Percentiles rank a stretch among this genome's conserved stretches.
These are phyloP conservation scores for Callimorpha dominula DNA, from an alignment of 2,888 invertebrate genomes.

Conservation along the genomic window DNA sequence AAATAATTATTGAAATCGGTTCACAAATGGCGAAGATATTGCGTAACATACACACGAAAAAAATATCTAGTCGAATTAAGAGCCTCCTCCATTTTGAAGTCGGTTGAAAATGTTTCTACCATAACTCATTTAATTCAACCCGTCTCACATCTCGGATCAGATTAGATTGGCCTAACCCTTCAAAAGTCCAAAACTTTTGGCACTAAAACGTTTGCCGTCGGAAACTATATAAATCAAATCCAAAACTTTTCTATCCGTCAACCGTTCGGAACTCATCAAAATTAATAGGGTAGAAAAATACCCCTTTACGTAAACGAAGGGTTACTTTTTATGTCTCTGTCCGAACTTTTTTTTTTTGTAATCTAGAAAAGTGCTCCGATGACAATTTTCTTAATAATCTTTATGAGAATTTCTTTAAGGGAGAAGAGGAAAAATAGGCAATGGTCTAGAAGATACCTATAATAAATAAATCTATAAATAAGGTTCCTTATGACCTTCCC, in stretches of 20 bases:
- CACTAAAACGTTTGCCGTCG: constrained; percentile 20
- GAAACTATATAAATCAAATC: constrained; percentile 11
- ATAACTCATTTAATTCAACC: not conserved
- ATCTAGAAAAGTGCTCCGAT: constrained; percentile 44
- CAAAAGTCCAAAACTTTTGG: constrained; percentile 12
- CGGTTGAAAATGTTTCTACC: not conserved
- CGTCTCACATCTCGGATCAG: not conserved
- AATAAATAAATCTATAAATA: too few relatives aligned
- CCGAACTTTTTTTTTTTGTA: constrained; percentile 41
- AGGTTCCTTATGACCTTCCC: not conserved
- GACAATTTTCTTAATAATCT: constrained; percentile 21
- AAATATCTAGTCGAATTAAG: too few relatives aligned
- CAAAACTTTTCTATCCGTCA: constrained; percentile 15
- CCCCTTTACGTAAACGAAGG: constrained; percentile 31
- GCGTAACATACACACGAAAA: too few relatives aligned
- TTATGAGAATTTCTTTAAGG: constrained; percentile 3
- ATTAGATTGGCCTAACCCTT: constrained; percentile 10
- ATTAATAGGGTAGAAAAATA: constrained; percentile 48
- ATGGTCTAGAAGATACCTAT: not conserved
- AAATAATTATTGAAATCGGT: too few relatives aligned
- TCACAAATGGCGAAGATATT: too few relatives aligned
- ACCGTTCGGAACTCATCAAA: constrained; percentile 40
- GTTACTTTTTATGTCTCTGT: constrained; percentile 40
- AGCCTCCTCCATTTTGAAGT: not conserved
- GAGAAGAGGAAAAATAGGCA: not conserved